These are phyloP conservation scores for Enteromius afrohamiltoni DNA, from an alignment of 2,797 vertebrate genomes.

Conservation along the genomic window DNA sequence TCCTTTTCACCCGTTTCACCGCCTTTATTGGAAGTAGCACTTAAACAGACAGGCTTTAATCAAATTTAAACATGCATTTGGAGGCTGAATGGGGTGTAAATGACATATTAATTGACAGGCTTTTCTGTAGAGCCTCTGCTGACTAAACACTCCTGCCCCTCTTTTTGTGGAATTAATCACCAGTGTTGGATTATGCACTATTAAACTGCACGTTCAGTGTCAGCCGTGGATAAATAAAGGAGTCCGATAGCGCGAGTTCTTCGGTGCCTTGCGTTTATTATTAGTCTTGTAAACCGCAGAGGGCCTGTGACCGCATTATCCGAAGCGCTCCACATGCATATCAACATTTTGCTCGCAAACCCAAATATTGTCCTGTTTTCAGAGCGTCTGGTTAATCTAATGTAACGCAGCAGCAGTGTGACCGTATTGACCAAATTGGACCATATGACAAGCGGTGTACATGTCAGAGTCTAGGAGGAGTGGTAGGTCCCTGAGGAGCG, in stretches of 20 bases:
- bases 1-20: constrained; percentile 77
- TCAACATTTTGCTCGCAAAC: constrained; percentile 51
- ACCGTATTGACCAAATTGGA: constrained; percentile 68
- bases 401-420: constrained; percentile 59
- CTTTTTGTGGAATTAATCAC: constrained; percentile 65
- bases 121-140: constrained; percentile 46
- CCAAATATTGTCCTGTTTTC: constrained; percentile 54
- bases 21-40: constrained; percentile 60
- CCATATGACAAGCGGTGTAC: constrained; percentile 66
- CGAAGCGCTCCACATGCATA: constrained; percentile 42
- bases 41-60: constrained; percentile 63
- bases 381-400: constrained; percentile 58
- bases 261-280: constrained; percentile 65
- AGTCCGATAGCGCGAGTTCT: constrained; percentile 62
- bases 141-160: constrained; percentile 57
- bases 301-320: constrained; percentile 41
- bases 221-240: constrained; percentile 69
- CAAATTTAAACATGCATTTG: constrained; percentile 61
- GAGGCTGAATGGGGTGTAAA: constrained; percentile 58
- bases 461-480: constrained; percentile 61
- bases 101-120: constrained; percentile 60
- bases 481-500: constrained; percentile 56
- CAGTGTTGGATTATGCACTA: constrained; percentile 64
- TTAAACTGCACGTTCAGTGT: constrained; percentile 60
- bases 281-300: constrained; percentile 62